phyloP scores from a whole-genome alignment of 2,797 vertebrate species.

The Epinephelus malabaricus region DNA sequence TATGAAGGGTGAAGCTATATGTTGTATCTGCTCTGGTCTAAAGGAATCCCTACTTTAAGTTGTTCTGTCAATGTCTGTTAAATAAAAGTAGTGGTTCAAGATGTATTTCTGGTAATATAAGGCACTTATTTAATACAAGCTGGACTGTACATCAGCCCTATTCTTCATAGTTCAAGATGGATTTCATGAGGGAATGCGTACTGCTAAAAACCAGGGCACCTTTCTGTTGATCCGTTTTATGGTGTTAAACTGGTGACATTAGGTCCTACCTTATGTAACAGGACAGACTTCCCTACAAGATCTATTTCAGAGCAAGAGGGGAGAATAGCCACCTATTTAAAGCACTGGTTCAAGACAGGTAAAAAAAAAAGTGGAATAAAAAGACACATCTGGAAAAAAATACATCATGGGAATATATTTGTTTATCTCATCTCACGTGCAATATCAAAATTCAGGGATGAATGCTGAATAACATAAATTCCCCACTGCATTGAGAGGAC shows the following conservation, averaged over 20 bases:
- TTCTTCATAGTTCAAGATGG: constrained; percentile 6
- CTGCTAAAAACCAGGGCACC: constrained; percentile 17
- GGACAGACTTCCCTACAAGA: not conserved
- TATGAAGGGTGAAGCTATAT: not conserved
- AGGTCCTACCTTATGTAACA: constrained; percentile 17
- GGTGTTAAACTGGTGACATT: constrained; percentile 30
- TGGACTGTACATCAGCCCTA: not conserved
- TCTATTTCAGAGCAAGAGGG: not conserved
- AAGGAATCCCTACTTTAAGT: not conserved
- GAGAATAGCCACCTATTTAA: not conserved
- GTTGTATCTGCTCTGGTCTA: not conserved
- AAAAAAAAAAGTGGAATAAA: not conserved
- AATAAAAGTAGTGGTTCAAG: not conserved
- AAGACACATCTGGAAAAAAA: not conserved
- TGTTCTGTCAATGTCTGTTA: not conserved
- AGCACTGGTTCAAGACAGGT: not conserved
- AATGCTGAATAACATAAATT: constrained; percentile 5
- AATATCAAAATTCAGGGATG: not conserved
- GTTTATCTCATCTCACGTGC: not conserved
- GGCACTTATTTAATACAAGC: not conserved
- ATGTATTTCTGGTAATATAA: constrained; percentile 3
- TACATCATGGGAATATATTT: not conserved
- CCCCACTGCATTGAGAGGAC: not conserved
- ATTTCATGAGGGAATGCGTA: constrained; percentile 25
- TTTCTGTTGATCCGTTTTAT: constrained; percentile 15